phyloP scores from a whole-genome alignment of 2,113 vertebrate genomes.

The Nipponia nippon region DNA sequence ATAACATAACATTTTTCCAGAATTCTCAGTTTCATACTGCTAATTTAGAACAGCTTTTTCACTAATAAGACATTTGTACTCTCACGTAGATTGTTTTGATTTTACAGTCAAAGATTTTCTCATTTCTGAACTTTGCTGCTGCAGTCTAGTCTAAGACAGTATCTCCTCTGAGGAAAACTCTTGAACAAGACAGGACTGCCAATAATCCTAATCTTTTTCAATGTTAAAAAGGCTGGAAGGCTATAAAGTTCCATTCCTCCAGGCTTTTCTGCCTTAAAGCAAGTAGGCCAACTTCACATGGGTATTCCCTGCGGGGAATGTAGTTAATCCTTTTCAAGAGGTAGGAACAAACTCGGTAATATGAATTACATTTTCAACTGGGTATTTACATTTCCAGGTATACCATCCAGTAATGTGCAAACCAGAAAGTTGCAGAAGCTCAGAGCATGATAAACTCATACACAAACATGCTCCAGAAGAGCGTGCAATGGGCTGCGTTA shows the following conservation, averaged over 20 bases:
- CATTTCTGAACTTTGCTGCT: neutral
- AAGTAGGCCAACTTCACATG: neutral
- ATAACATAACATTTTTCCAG: neutral
- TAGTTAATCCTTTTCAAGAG: neutral
- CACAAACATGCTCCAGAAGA: neutral
- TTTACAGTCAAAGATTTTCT: neutral
- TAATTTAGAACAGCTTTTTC: neutral
- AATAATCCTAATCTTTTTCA: conserved; percentile 17
- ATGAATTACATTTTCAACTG: neutral
- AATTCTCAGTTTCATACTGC: neutral
- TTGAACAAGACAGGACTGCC: neutral
- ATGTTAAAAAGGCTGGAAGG: neutral
- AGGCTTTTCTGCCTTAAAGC: neutral
- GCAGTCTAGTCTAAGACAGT: neutral
- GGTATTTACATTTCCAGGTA: neutral
- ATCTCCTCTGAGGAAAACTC: neutral
- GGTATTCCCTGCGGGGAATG: rapidly evolving
- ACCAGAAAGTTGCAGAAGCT: neutral
- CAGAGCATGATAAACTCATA: neutral
- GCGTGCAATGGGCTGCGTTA: rapidly evolving
- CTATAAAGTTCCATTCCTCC: neutral
- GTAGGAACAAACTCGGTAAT: neutral
- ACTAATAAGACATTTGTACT: neutral
- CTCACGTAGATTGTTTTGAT: neutral
- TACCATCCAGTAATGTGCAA: neutral